Evolutionary conservation across 1,140 invertebrate genomes (phyloP).

Genomic region (Lucilia sericata): DNA sequence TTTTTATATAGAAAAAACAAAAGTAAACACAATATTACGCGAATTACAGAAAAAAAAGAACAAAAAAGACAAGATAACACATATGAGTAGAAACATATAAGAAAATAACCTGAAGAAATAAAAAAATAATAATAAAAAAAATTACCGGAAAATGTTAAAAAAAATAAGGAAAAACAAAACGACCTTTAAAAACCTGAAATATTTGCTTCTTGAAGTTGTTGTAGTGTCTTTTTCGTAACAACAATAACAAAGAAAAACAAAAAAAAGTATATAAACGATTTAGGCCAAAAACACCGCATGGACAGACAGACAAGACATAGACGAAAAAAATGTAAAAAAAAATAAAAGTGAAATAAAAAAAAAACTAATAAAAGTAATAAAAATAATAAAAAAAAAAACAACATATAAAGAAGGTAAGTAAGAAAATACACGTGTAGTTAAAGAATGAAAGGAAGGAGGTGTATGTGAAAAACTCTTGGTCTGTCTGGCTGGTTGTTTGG

Average conservation of each 20-base stretch:
- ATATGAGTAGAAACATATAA: background rate
- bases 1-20: no score
- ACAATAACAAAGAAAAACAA: no score
- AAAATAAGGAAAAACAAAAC: background rate
- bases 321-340: background rate
- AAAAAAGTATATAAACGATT: background rate
- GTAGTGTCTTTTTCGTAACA: background rate
- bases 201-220: background rate
- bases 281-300: conserved; percentile 22
- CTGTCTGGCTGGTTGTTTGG: no score
- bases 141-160: background rate
- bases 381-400: background rate
- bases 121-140: background rate
- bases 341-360: background rate
- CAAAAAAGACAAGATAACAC: no score
- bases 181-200: conserved; percentile 8
- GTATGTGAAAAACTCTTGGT: background rate
- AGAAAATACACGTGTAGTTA: background rate
- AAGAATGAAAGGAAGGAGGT: background rate
- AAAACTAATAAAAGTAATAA: background rate
- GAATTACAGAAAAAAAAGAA: no score
- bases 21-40: no score
- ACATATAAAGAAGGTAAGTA: background rate
- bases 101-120: background rate
- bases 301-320: background rate